phyloP scores from a whole-genome alignment of 1,140 invertebrate species.

The Trigoniulus corallinus region DNA sequence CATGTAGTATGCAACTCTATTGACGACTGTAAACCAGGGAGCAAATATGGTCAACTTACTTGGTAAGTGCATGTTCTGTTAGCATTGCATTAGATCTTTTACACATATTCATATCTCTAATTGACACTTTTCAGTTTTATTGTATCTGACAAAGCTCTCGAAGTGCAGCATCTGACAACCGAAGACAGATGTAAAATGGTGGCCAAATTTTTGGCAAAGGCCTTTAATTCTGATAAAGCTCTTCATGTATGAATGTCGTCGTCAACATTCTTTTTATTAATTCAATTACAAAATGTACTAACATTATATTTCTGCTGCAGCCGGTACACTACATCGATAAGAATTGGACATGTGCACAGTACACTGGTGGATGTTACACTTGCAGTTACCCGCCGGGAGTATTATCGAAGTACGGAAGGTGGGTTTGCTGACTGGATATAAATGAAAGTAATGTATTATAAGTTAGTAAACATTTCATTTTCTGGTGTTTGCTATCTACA shows the following conservation, averaged over 20 bases:
- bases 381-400: slow-evolving; percentile 25
- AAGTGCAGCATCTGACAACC: slow-evolving; percentile 7
- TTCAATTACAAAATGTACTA: neutral
- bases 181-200: slow-evolving; percentile 13
- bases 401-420: slow-evolving; percentile 25
- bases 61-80: slow-evolving; percentile 5
- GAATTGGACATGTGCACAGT: slow-evolving; percentile 28
- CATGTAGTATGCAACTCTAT: slow-evolving; percentile 3
- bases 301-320: slow-evolving; percentile 12
- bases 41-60: neutral
- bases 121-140: slow-evolving; percentile 4
- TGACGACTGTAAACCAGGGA: slow-evolving; percentile 2
- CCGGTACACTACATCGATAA: slow-evolving; percentile 26
- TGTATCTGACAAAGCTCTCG: slow-evolving; percentile 11
- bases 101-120: neutral
- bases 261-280: neutral
- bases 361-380: slow-evolving; percentile 28
- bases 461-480: neutral
- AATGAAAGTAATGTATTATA: slow-evolving; percentile 1
- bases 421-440: slow-evolving; percentile 5
- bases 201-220: slow-evolving; percentile 11
- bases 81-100: too few species aligned
- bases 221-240: slow-evolving; percentile 12
- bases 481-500: neutral
- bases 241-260: slow-evolving; percentile 6